Percentiles rank a stretch among this genome's conserved stretches.
Evolutionary conservation across 1,140 invertebrate species (phyloP).

Genomic region (Eueides isabella): DNA sequence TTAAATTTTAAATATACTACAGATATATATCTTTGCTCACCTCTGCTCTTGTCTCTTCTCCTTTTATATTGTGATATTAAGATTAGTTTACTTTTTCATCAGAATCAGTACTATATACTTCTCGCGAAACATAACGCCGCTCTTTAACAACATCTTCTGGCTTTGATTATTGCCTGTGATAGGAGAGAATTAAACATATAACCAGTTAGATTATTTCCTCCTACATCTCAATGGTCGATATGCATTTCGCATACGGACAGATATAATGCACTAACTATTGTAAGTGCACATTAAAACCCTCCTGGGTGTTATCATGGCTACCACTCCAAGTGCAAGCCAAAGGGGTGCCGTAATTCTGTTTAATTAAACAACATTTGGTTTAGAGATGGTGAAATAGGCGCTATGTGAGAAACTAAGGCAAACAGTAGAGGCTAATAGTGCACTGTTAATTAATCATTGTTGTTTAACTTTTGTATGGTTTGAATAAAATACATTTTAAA

Average conservation of each 20-base stretch:
- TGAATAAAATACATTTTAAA: background rate
- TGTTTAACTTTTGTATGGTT: background rate
- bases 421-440: background rate
- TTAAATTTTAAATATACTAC: too few relatives aligned
- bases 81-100: too few relatives aligned
- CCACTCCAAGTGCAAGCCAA: background rate
- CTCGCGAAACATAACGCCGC: too few relatives aligned
- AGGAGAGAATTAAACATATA: too few relatives aligned
- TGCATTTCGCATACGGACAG: background rate
- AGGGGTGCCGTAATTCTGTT: slow-evolving; percentile 3
- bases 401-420: background rate
- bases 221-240: background rate
- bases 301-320: background rate
- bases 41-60: too few relatives aligned
- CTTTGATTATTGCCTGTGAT: too few relatives aligned
- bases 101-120: too few relatives aligned
- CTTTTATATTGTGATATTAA: too few relatives aligned
- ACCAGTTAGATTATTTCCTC: background rate
- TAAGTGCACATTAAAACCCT: background rate
- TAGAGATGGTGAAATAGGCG: background rate
- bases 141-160: too few relatives aligned
- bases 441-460: background rate
- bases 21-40: too few relatives aligned
- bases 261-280: background rate
- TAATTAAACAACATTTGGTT: slow-evolving; percentile 10